Base-by-base conservation (phyloP, 2,888 invertebrate genomes). In the Rhagium mordax region DNA sequence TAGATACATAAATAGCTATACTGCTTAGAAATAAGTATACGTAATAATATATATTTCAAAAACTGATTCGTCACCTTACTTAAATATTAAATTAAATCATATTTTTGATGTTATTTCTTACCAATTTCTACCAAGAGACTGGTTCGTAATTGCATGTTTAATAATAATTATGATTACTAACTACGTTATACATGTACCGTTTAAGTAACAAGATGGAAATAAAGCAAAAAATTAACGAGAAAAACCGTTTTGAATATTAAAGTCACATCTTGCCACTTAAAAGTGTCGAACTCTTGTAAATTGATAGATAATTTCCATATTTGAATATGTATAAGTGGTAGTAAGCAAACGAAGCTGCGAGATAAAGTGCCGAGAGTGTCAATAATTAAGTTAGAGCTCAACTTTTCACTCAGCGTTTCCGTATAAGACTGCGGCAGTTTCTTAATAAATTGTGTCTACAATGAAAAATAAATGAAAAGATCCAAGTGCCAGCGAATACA, bases 391-490 rank as follows among this genome's bases (percentile, higher is more conserved):
- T 82, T 81, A 79, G 70, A 55, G 76, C 77, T 53, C 76, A 81
- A 81, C 79, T 81, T 81, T 81, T 81, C 77, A 78, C 78, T 78
- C 76, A 75, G 72, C 75, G 74, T 79, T 81, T 81, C 75, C 78
- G 72, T 72, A 75, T 75, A 15, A 59, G 15, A 6, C 15, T 59
- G 27, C n/a, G 59, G 51, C 51, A 51, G 51, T 51, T 51, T 51
- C 61, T 64, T 81, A 81, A 81, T 82, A 81, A 81, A 80, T 81
- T 82, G 79, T 79, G 81, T 81, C 81, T 80, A 79, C 81, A 77
- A 67, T 78, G 79, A 80, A 80, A 80, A 78, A 80, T 79, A 75
- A 75, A 78, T 79, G 79, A 65, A 73, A 69, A 78, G 75, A 74
- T 79, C 62, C 72, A 73, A 71, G 74, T 78, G 77, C 74, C 72